A percentile compares a stretch with the other conserved stretches of the same genome.
These are phyloP conservation scores for Lissocephala sabroskyi DNA, from an alignment of 2,888 invertebrate genomes.

Conservation along the genomic window DNA sequence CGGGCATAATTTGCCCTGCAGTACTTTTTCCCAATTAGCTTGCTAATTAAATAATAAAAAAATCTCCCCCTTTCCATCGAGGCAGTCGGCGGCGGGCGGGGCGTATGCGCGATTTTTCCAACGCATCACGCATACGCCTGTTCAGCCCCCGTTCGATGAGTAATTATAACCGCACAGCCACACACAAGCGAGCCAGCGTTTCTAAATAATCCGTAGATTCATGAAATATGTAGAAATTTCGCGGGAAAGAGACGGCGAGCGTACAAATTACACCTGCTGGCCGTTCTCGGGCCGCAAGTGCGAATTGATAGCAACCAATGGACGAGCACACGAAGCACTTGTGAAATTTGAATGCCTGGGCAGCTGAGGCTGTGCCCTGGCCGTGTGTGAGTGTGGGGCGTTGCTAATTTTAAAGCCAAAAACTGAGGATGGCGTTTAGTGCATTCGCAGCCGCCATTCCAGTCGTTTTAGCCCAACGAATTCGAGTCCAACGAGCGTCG, in stretches of 20 bases:
- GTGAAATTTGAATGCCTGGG: constrained; percentile 43
- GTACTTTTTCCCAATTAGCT: constrained; percentile 53
- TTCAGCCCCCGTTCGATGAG: constrained; percentile 43
- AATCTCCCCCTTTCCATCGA: neutral
- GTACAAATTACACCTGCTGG: constrained; percentile 56
- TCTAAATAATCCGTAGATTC: constrained; percentile 26
- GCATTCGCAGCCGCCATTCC: constrained; percentile 69
- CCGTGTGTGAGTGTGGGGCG: constrained; percentile 33
- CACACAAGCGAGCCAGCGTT: neutral
- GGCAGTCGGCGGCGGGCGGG: constrained; percentile 25
- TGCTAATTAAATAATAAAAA: constrained; percentile 65
- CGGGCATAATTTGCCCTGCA: constrained; percentile 33
- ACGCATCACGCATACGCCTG: constrained; percentile 42
- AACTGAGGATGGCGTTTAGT: constrained; percentile 40
- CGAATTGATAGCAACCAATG: constrained; percentile 48
- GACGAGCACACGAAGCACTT: constrained; percentile 31
- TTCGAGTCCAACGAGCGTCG: too few species aligned
- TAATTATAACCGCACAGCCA: constrained; percentile 37
- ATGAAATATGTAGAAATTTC: constrained; percentile 36
- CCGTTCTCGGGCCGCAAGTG: constrained; percentile 38
- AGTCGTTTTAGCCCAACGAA: constrained; percentile 44
- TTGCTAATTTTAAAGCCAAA: constrained; percentile 59
- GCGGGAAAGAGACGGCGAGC: constrained; percentile 22
- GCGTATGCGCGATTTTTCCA: constrained; percentile 30
- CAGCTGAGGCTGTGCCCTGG: constrained; percentile 2